phyloP scores from a whole-genome alignment of 2,797 vertebrate genomes.

The Gallinago stenura region DNA sequence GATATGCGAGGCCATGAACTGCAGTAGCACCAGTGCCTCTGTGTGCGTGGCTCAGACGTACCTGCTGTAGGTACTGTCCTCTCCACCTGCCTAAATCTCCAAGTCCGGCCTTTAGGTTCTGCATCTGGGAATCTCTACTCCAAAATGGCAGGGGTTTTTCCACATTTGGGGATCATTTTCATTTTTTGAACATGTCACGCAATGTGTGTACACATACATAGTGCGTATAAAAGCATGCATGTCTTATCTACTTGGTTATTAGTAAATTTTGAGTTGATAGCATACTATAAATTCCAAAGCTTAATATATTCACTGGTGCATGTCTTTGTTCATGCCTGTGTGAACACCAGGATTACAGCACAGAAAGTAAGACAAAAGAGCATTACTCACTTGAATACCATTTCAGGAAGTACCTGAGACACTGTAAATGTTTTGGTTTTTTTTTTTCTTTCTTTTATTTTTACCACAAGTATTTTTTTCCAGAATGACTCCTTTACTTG shows the following conservation, averaged over 20 bases:
- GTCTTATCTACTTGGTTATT: neutral
- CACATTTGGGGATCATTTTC: neutral
- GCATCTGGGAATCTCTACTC: neutral
- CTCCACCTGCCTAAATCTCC: neutral
- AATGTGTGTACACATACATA: neutral
- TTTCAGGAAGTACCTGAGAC: constrained; percentile 67
- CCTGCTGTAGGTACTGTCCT: neutral
- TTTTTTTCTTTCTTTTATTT: constrained; percentile 2
- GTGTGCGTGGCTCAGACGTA: neutral
- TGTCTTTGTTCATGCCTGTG: constrained; percentile 51
- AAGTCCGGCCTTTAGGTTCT: neutral
- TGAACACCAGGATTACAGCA: neutral
- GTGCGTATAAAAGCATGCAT: neutral
- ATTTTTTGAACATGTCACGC: neutral
- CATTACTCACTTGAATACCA: constrained; percentile 40
- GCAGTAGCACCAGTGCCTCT: neutral
- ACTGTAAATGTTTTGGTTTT: neutral
- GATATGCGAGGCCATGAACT: neutral
- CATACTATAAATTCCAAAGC: constrained; percentile 35
- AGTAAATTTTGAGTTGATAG: constrained; percentile 33
- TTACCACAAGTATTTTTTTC: neutral
- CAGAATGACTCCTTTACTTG: neutral
- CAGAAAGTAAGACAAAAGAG: constrained; percentile 61
- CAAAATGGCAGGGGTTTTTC: neutral
- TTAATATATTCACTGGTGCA: constrained; percentile 24